These are phyloP conservation scores for Protula sp. DNA, from an alignment of 2,888 invertebrate species.

Conservation along the genomic window DNA sequence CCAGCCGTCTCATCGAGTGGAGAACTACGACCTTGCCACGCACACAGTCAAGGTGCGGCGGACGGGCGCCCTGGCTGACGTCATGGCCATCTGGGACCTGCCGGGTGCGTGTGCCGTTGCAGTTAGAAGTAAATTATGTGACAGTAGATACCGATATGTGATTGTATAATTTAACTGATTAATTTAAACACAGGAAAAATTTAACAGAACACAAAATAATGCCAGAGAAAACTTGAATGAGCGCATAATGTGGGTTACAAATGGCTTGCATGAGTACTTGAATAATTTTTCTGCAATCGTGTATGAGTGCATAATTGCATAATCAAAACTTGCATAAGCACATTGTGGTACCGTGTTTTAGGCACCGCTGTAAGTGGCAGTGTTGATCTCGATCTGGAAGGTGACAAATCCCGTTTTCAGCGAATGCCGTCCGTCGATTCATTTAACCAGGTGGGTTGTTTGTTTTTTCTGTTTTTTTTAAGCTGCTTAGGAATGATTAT, in stretches of 20 bases:
- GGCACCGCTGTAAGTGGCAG: conserved; percentile 48
- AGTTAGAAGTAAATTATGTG: background rate
- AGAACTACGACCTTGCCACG: conserved; percentile 58
- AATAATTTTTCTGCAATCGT: too few relatives aligned
- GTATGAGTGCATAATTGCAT: too few relatives aligned
- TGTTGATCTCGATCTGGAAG: conserved; percentile 41
- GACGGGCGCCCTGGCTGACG: conserved; percentile 60
- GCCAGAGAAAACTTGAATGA: too few relatives aligned
- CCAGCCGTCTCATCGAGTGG: background rate
- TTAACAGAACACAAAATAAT: background rate
- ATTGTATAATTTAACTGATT: background rate
- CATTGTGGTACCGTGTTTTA: too few relatives aligned
- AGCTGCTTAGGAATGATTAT: too few relatives aligned
- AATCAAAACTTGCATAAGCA: too few relatives aligned
- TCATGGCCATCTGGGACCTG: conserved; percentile 58
- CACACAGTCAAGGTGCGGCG: conserved; percentile 61
- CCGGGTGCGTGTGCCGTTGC: conserved; percentile 30
- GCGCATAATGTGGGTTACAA: too few relatives aligned
- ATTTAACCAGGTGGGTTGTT: conserved; percentile 55
- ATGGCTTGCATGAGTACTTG: too few relatives aligned
- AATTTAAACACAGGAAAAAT: background rate
- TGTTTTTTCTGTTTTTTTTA: too few relatives aligned
- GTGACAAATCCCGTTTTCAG: conserved; percentile 48
- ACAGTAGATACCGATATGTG: too few relatives aligned
- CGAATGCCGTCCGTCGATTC: conserved; percentile 57